Base-by-base conservation (phyloP, 2,888 invertebrate genomes). In the Argyresthia goedartella region DNA sequence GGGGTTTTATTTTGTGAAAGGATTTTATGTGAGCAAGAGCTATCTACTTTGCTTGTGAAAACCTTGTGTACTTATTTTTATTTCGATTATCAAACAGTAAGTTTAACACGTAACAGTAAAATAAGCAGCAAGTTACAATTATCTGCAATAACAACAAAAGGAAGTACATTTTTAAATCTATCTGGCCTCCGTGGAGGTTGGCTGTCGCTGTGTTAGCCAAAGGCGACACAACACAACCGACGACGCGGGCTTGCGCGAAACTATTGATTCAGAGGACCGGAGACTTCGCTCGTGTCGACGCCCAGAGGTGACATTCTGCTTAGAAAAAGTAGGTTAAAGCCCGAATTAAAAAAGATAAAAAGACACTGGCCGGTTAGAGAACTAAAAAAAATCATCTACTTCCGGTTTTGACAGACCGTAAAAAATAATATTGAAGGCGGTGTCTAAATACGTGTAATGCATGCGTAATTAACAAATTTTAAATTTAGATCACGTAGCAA, bases 201-300 rank as follows among this genome's bases (percentile, higher is more conserved):
- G 25, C 6, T 25, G 25, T 25, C 25, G 25, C 25, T 25, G 25
- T 25, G 25, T 25, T 25, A 25, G 25, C 25, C 25, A 25, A 25
- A 25, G 25, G 46, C 25, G 46, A 45, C 46, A 44, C n/a, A 14
- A n/a, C 9, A 14, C 44, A 15, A 25, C 63, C 58, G 60, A 59
- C 55, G 62, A 56, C 63, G 53, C 57, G 67, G 69, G 71, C 65
- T 70, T 76, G 77, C 77, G 77, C 77, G 76, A 62, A 75, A 76
- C 66, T 76, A 77, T 77, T 77, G 77, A 77, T 76, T 76, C 67
- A 16, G 33, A 14, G 44, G 44, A 44, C 44, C 44, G 44, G 44
- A 63, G 73, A 67, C 66, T 63, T 63, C 57, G 51, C 57, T 47
- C 63, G 57, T 64, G 69, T 63, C 71, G 67, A 64, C 71, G 69